Evolutionary conservation across 2,797 vertebrate genomes (phyloP).

Genomic region (Notamacropus eugenii): DNA sequence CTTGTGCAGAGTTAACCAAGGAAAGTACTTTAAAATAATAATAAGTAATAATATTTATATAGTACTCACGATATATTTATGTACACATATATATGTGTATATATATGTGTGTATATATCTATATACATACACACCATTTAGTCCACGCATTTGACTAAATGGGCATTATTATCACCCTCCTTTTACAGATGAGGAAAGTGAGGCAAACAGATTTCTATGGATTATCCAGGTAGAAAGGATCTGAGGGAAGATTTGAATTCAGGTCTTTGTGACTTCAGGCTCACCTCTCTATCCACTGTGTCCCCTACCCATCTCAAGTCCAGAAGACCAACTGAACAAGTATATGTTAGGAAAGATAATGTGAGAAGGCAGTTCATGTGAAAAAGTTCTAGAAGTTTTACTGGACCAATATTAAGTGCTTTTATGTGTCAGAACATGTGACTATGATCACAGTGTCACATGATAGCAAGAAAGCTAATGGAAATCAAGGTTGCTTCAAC

Average conservation of each 20-base stretch:
- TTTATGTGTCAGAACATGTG: neutral
- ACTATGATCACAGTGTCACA: neutral
- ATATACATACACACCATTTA: too few species aligned
- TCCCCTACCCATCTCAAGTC: neutral
- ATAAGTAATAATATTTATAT: neutral
- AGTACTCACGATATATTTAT: neutral
- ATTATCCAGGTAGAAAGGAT: neutral
- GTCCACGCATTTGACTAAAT: neutral
- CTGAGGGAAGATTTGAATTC: neutral
- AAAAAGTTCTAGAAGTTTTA: neutral
- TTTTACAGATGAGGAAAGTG: neutral
- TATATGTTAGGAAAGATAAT: neutral
- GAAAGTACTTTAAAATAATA: neutral
- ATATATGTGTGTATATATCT: too few species aligned
- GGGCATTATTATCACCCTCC: neutral
- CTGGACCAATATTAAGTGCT: neutral
- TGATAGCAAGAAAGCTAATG: neutral
- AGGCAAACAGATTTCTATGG: neutral
- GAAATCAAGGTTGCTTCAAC: neutral
- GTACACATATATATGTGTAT: too few species aligned
- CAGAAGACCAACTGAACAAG: neutral
- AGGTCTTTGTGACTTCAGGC: neutral
- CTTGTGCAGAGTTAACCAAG: neutral
- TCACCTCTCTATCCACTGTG: neutral
- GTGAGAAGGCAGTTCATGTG: neutral